Base-by-base conservation (phyloP, 2,113 vertebrate species). In the Corvus moneduloides region DNA sequence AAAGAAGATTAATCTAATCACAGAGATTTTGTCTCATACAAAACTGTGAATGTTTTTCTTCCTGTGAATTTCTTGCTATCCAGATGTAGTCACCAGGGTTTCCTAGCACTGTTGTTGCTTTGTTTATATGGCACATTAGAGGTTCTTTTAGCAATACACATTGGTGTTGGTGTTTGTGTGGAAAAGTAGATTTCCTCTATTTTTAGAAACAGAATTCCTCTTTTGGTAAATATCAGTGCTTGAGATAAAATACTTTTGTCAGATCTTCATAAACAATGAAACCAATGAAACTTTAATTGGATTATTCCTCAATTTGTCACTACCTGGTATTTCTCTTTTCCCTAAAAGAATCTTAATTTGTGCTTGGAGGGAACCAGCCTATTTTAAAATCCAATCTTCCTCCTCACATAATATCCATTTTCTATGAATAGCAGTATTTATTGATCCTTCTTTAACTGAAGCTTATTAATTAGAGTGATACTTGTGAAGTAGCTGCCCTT, bases 401-500 rank as follows among this genome's bases (percentile, higher is more conserved):
- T 91, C 11, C 33, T 90, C 84, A 85, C 24, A 37, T 71, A 91
- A 80, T 85, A 74, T 71, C 48, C 6, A 62, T 95, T 96, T 94
- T 91, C 75, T 92, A 77, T 94, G 90, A 93, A 90, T 74, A 93
- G 14, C 35, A 59, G 43, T 73, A 91, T 90, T 95, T 97, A 90
- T 91, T 91, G 92, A 94, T 95, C 91, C 41, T 94, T 93, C 89
- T 92, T 90, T 78, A 94, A 88, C 72, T 74, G 56, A 78, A 52
- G 28, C 64, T 80, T 96, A 97, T 94, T 91, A 97, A 95, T 94
- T 95, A 92, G 59, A 92, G 32, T 52, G 64, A 64, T 93, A 89
- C 94, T 95, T 96, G 73, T 78, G 76, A 96, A 96, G 73, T 48
- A 90, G 75, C 75, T 90, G 39, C 64, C 90, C 71, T 95, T 96